Evolutionary conservation across 2,888 invertebrate species (phyloP), one percentile per base, ranked within the genome.

Genomic region (Dysmachus trigonus): DNA sequence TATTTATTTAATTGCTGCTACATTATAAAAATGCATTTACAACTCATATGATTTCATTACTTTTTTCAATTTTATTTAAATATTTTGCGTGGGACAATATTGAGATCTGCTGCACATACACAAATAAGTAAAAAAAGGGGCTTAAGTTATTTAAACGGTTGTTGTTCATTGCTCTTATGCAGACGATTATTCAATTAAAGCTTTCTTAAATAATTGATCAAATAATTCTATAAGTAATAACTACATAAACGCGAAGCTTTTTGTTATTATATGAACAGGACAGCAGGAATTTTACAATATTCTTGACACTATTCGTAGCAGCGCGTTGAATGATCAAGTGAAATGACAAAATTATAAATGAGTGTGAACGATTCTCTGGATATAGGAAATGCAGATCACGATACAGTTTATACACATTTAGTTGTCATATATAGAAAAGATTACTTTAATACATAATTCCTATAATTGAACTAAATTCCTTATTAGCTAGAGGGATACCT

Each of bases 381-480:
- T 27, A 51, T 38, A 41, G 41, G 47, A 79, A 79, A 79, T 79
- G 41, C 47, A 79, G 79, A 79, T 47, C 71, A 82, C 51, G 47
- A 81, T 30, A 47, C 31, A 51, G 15, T 79, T 82, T 82, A 53
- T 81, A 81, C 47, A 86, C 81, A 81, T 51, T 73, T 41, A 77
- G 35, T 74, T 74, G 35, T 38, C 73, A 47, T 33, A 86, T 71
- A 83, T 74, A 86, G 74, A 86, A 86, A 84, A 71, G 86, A 76
- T 84, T 81, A 86, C 31, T 87, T 86, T 86, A 85, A 85, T 62
- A 82, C 62, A 82, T 82, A 82, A 53, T 22, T 82, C 47, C 35
- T 71, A 82, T 82, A 82, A 82, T 62, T 82, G 82, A 82, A 82
- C 82, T 82, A 82, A 82, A 82, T 82, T 82, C 15, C 38, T 82